Evolutionary conservation across 2,797 vertebrate genomes (phyloP).

Genomic region (Urosaurus nigricauda): DNA sequence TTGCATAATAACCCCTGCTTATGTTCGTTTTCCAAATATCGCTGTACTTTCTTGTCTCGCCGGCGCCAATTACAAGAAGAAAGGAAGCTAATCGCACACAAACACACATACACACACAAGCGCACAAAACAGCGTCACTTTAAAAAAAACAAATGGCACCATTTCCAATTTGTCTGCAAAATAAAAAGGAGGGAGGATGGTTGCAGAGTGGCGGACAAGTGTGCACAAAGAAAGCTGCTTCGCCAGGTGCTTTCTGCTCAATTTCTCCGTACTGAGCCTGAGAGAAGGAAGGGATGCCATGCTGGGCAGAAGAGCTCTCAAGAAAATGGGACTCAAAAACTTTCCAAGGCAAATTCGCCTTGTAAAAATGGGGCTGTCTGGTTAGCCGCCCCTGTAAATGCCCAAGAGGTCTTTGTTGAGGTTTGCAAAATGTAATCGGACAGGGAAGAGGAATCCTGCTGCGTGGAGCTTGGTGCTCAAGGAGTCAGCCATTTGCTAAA

Average conservation of each 20-base stretch:
- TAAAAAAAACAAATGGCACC: neutral
- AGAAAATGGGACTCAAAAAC: neutral
- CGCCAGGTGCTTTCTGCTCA: too few relatives aligned
- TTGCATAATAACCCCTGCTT: slow-evolving; percentile 73
- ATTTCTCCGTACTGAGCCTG: neutral
- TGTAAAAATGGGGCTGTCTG: neutral
- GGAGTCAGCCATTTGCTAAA: too few relatives aligned
- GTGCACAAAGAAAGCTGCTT: slow-evolving; percentile 33
- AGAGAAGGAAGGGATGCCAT: neutral
- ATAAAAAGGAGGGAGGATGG: neutral
- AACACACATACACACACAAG: neutral
- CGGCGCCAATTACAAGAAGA: slow-evolving; percentile 66
- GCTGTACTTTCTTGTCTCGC: slow-evolving; percentile 51
- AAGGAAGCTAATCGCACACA: slow-evolving; percentile 57
- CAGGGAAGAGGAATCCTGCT: too few relatives aligned
- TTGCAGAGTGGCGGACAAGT: too few relatives aligned
- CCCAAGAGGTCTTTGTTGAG: too few relatives aligned
- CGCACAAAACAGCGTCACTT: slow-evolving; percentile 31
- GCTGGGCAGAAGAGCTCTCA: too few relatives aligned
- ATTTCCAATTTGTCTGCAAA: slow-evolving; percentile 27
- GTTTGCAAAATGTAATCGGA: too few relatives aligned
- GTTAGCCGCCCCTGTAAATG: neutral
- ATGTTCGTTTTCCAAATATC: slow-evolving; percentile 72
- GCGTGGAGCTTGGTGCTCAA: too few relatives aligned
- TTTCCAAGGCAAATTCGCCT: neutral